A percentile compares a stretch with the other conserved stretches of the same genome.
phyloP scores from a whole-genome alignment of 2,797 vertebrate species.

The Heterohyrax brucei region DNA sequence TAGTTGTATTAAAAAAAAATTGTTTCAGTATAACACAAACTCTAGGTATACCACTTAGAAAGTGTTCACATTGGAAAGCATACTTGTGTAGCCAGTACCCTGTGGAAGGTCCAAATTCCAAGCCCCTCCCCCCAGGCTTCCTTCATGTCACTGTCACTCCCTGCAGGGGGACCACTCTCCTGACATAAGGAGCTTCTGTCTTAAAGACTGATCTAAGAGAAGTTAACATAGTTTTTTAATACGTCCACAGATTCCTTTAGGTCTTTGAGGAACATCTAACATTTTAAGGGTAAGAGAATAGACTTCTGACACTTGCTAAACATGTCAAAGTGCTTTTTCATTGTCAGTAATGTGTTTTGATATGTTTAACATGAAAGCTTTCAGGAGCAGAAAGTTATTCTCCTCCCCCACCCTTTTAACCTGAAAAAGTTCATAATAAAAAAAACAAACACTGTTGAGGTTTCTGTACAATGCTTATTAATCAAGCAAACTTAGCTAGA shows the following conservation, averaged over 20 bases:
- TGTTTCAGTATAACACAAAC: slow-evolving; percentile 1
- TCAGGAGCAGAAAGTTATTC: background rate
- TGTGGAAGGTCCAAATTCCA: background rate
- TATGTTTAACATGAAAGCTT: slow-evolving; percentile 54
- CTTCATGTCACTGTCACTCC: background rate
- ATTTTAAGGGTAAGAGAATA: slow-evolving; percentile 54
- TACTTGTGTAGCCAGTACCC: background rate
- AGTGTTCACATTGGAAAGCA: background rate
- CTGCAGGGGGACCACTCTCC: background rate
- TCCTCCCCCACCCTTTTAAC: background rate
- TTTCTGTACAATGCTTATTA: slow-evolving; percentile 13
- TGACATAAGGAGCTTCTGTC: background rate
- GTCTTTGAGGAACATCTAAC: slow-evolving; percentile 17
- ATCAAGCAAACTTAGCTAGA: background rate
- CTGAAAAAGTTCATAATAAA: slow-evolving; percentile 42
- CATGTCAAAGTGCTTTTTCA: slow-evolving; percentile 29
- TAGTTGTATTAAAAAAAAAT: slow-evolving; percentile 48
- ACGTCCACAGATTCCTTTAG: slow-evolving; percentile 5
- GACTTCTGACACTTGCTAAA: slow-evolving; percentile 56
- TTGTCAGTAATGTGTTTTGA: slow-evolving; percentile 46
- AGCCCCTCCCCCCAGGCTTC: background rate
- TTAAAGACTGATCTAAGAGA: background rate
- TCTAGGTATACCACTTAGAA: background rate
- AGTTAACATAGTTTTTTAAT: background rate
- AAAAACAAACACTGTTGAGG: background rate